Percentiles rank a stretch among this genome's conserved stretches.
These are phyloP conservation scores for Nannoperca australis DNA, from an alignment of 2,797 vertebrate species.

Conservation along the genomic window DNA sequence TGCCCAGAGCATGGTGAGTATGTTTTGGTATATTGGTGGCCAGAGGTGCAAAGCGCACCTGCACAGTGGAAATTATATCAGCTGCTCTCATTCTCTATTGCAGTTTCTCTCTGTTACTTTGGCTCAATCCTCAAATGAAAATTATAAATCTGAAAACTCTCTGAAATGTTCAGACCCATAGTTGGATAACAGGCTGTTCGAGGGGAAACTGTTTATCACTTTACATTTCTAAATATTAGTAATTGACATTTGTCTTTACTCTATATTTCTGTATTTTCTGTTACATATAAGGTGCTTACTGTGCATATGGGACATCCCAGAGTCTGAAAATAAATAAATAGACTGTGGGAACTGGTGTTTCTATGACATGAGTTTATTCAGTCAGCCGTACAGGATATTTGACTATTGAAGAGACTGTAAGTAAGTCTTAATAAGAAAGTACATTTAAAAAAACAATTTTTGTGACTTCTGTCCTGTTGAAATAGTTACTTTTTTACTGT, in stretches of 20 bases:
- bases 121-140: neutral
- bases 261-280: neutral
- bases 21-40: constrained; percentile 20
- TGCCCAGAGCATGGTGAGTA: constrained; percentile 18
- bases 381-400: neutral
- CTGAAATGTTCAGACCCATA: neutral
- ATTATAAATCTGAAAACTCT: neutral
- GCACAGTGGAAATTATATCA: constrained; percentile 34
- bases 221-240: neutral
- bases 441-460: neutral
- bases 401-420: neutral
- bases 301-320: neutral
- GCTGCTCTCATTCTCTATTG: neutral
- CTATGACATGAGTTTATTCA: neutral
- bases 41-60: constrained; percentile 46
- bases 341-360: neutral
- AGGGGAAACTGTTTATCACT: neutral
- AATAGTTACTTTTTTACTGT: neutral
- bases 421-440: neutral
- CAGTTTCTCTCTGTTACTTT: neutral
- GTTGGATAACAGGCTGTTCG: neutral
- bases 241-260: neutral
- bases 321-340: neutral
- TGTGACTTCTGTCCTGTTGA: neutral
- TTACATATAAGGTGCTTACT: neutral